Base-by-base conservation (phyloP, 2,888 invertebrate species). In the Laspeyria flexula region DNA sequence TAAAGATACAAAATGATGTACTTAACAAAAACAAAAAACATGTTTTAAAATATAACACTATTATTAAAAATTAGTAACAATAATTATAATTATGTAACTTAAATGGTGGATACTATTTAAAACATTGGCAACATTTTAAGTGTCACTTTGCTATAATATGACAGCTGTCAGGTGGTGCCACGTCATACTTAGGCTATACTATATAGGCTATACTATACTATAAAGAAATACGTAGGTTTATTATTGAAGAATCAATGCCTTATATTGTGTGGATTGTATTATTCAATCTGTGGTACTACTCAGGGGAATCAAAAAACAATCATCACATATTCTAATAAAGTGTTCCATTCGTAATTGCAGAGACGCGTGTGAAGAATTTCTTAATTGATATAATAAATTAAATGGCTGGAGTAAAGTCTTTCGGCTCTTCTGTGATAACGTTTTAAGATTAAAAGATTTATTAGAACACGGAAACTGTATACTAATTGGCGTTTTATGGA, bases 341-440 rank as follows among this genome's bases (percentile, higher is more conserved):
- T 47, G 30, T 43, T 58, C 31, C 35, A 57, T 54, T 56, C 69
- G 53, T 71, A 68, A 74, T 77, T 74, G 69, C 75, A 73, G 65
- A 79, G 75, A 71, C 73, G 75, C 75, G 85, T 82, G 84, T 85
- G 79, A 85, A 88, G 79, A 85, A 88, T 86, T 81, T 70, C 71
- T 83, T 87, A 89, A 91, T 90, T 87, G 85, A 86, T 80, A 79
- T 73, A 84, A 88, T 88, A 86, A 89, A 89, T 86, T 79, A 83
- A 84, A 84, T 76, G 77, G 72, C 76, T 71, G 56, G 50, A 45
- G 70, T 61, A 59, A 74, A 74, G 72, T 73, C 75, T 73, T 76
- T 81, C 85, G 82, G 83, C 79, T 77, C 77, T 74, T 84, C 81
- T 83, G 73, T 83, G 83, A 84, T 85, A 84, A 77, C 77, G 73